These are phyloP conservation scores for Ylistrum balloti DNA, from an alignment of 1,140 invertebrate genomes.

Conservation along the genomic window DNA sequence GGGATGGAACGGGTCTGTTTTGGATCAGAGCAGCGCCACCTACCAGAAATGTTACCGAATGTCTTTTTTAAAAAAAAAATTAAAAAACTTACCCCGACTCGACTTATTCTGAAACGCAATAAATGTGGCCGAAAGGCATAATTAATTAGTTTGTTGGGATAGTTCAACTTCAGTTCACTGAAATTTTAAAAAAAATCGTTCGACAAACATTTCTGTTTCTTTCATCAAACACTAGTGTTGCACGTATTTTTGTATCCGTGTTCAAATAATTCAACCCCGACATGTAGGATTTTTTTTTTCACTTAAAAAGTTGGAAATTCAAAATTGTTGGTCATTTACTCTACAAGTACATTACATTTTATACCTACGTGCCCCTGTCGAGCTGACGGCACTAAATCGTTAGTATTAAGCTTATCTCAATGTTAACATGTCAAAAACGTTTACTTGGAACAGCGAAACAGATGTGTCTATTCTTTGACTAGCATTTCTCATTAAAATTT, in stretches of 20 bases:
- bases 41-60: background rate
- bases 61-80: too few species aligned
- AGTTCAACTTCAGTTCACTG: too few species aligned
- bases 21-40: background rate
- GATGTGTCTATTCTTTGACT: constrained; percentile 38
- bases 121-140: too few species aligned
- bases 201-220: too few species aligned
- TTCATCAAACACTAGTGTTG: too few species aligned
- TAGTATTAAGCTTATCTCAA: constrained; percentile 27
- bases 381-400: background rate
- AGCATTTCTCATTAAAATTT: constrained; percentile 21
- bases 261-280: too few species aligned
- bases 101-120: too few species aligned
- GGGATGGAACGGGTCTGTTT: background rate
- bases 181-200: too few species aligned
- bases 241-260: too few species aligned
- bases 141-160: too few species aligned
- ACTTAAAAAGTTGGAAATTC: background rate
- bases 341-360: background rate
- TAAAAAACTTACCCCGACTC: too few species aligned
- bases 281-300: too few species aligned
- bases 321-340: background rate
- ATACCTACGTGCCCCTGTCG: background rate
- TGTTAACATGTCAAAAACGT: constrained; percentile 34
- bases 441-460: constrained; percentile 38